Evolutionary conservation across 2,797 vertebrate species (phyloP).

Genomic region (Pangasius krempfi): DNA sequence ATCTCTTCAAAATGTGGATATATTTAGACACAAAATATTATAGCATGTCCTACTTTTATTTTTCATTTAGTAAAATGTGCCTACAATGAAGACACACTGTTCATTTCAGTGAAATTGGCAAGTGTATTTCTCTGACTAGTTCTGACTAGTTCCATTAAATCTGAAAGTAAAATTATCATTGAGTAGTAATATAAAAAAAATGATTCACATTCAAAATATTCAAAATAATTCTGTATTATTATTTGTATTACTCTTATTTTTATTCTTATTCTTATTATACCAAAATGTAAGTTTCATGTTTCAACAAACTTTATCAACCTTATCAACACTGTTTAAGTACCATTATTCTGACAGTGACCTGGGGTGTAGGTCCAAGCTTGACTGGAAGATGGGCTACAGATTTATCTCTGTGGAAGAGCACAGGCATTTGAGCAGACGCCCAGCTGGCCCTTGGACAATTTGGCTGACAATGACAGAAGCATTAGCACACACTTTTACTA

Average conservation of each 20-base stretch:
- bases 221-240: too few relatives aligned
- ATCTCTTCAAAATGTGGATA: not conserved
- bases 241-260: not conserved
- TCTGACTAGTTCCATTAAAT: too few relatives aligned
- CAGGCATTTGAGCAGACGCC: slow-evolving; percentile 65
- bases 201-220: not conserved
- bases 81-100: not conserved
- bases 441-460: slow-evolving; percentile 77
- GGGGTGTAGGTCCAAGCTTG: not conserved
- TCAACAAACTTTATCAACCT: not conserved
- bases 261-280: not conserved
- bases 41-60: not conserved
- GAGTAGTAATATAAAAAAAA: not conserved
- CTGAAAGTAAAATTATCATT: not conserved
- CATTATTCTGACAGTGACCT: not conserved
- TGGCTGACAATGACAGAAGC: slow-evolving; percentile 72
- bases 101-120: not conserved
- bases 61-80: not conserved
- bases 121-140: not conserved
- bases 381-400: slow-evolving; percentile 36
- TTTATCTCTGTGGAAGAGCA: slow-evolving; percentile 46
- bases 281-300: not conserved
- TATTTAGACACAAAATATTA: not conserved
- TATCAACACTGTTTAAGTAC: not conserved
- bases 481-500: slow-evolving; percentile 78